Percentiles rank a stretch among this genome's conserved stretches.
Conservation (phyloP, 2,888 invertebrate species). For the Bombyx huttoni region DNA sequence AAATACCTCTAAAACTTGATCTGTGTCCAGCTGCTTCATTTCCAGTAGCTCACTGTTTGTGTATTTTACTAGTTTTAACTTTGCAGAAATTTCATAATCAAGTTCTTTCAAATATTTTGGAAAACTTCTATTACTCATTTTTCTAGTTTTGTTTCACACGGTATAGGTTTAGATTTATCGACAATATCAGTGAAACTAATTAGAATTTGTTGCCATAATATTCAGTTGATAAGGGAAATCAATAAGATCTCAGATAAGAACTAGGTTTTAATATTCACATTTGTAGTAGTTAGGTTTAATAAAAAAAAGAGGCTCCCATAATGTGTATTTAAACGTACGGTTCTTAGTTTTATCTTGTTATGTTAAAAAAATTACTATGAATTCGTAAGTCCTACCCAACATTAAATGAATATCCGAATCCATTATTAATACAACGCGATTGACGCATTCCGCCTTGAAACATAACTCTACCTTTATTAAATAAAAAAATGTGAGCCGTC, state of each 20-base stretch:
- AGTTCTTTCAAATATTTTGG: constrained; percentile 50
- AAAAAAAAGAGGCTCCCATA: too few relatives aligned
- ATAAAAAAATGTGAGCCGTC: too few relatives aligned
- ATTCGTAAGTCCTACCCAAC: too few relatives aligned
- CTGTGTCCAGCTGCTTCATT: constrained; percentile 34
- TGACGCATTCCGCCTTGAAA: too few relatives aligned
- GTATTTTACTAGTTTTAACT: constrained; percentile 31
- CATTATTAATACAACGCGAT: too few relatives aligned
- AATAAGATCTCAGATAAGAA: background rate
- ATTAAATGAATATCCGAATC: too few relatives aligned
- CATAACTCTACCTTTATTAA: too few relatives aligned
- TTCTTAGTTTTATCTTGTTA: too few relatives aligned
- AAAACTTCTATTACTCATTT: constrained; percentile 12
- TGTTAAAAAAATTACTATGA: too few relatives aligned
- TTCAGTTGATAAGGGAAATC: background rate
- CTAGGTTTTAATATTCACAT: background rate
- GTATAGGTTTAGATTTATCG: background rate
- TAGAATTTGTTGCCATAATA: background rate
- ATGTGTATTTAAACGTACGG: too few relatives aligned
- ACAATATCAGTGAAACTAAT: background rate
- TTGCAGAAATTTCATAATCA: constrained; percentile 22
- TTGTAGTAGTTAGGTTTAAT: too few relatives aligned
- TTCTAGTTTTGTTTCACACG: background rate
- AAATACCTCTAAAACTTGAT: constrained; percentile 39
- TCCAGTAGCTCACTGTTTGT: constrained; percentile 34